A percentile compares a stretch with the other conserved stretches of the same genome.
Conservation (phyloP, 2,797 vertebrate species). For the Tympanoctomys barrerae region DNA sequence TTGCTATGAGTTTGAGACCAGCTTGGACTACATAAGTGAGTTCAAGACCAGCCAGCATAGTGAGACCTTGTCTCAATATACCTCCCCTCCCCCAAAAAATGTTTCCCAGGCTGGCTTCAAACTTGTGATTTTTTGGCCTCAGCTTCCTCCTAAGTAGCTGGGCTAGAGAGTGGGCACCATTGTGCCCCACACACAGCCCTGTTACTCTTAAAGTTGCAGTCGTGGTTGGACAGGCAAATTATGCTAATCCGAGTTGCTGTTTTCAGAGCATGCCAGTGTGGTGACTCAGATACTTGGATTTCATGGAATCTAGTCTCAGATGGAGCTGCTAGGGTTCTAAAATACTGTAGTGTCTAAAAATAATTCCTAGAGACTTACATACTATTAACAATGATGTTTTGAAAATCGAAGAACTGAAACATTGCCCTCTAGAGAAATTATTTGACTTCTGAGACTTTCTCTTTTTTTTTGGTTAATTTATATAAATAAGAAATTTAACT, state of each 20-base stretch:
- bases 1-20: neutral
- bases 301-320: neutral
- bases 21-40: too few relatives aligned
- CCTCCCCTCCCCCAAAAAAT: neutral
- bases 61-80: neutral
- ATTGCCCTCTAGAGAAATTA: neutral
- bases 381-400: neutral
- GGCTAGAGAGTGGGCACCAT: neutral
- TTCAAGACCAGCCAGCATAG: neutral
- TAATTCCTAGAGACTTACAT: constrained; percentile 33
- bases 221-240: neutral
- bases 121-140: neutral
- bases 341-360: constrained; percentile 1
- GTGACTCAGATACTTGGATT: constrained; percentile 12
- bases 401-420: constrained; percentile 21
- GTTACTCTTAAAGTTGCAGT: constrained; percentile 47
- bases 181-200: neutral
- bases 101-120: neutral
- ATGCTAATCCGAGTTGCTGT: neutral
- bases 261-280: neutral
- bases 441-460: neutral
- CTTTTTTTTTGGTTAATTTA: neutral
- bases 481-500: constrained; percentile 43
- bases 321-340: constrained; percentile 23
- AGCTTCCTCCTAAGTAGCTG: neutral